Conservation (phyloP, 2,888 invertebrate genomes). For the Parnassius glacialis region DNA sequence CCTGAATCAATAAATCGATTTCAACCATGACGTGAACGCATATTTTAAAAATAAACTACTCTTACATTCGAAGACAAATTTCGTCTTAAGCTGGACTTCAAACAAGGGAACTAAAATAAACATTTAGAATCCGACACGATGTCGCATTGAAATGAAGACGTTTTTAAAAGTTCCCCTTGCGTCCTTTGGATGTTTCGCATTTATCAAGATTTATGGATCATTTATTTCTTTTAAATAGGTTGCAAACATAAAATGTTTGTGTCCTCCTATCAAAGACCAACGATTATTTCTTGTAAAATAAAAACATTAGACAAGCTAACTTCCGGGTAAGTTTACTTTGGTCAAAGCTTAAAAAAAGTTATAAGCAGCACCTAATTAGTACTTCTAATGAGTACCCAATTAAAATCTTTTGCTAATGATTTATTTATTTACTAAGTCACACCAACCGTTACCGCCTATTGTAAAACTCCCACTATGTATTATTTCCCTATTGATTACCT, state of each 20-base stretch:
- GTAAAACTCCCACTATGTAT: too few relatives aligned
- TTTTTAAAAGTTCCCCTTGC: conserved; percentile 60
- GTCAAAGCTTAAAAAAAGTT: too few relatives aligned
- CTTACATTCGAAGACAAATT: conserved; percentile 39
- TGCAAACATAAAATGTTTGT: conserved; percentile 29
- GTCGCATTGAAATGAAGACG: conserved; percentile 58
- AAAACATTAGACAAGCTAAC: not conserved
- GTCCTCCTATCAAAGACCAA: conserved; percentile 20
- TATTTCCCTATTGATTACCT: too few relatives aligned
- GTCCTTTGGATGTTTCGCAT: conserved; percentile 57
- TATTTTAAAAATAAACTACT: conserved; percentile 23
- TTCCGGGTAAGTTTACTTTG: too few relatives aligned
- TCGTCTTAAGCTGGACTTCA: conserved; percentile 30
- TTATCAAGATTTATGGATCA: conserved; percentile 60
- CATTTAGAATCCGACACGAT: conserved; percentile 42
- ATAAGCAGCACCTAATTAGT: too few relatives aligned
- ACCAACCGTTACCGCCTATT: too few relatives aligned
- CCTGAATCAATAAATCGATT: not conserved
- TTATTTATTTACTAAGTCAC: too few relatives aligned
- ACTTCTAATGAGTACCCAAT: too few relatives aligned
- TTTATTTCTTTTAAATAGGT: conserved; percentile 43
- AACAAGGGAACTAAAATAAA: conserved; percentile 50
- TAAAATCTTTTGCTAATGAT: too few relatives aligned
- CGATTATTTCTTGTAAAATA: conserved; percentile 13
- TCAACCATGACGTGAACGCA: conserved; percentile 8